Percentiles rank a stretch among this genome's conserved stretches.
Evolutionary conservation across 2,888 invertebrate genomes (phyloP).

Genomic region (Ctenicera cuprea): DNA sequence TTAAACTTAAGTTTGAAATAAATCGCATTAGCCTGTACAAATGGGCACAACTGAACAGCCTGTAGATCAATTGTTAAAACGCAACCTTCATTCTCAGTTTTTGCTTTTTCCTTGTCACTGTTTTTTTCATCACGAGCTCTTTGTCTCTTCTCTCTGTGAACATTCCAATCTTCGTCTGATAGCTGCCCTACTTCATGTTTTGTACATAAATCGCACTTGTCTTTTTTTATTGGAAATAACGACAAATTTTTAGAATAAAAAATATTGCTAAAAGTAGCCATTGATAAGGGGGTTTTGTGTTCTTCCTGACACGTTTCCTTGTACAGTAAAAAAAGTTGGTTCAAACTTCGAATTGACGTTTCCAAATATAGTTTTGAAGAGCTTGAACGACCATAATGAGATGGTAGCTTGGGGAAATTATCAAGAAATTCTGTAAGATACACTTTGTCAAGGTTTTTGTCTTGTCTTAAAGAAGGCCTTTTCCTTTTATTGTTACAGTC

Average conservation of each 20-base stretch:
- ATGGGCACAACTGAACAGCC: constrained; percentile 10
- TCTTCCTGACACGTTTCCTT: constrained; percentile 3
- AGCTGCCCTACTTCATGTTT: constrained; percentile 21
- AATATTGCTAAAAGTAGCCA: neutral
- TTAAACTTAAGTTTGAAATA: constrained; percentile 16
- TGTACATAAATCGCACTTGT: constrained; percentile 29
- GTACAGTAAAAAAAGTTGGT: constrained; percentile 16
- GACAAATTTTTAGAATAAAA: constrained; percentile 22
- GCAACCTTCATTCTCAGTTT: neutral
- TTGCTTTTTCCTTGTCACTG: constrained; percentile 4
- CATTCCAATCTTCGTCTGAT: constrained; percentile 14
- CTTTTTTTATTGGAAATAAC: constrained; percentile 12
- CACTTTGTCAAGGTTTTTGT: neutral
- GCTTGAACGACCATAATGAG: constrained; percentile 22
- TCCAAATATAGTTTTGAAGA: constrained; percentile 24
- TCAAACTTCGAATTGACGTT: too few species aligned
- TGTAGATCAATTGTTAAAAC: constrained; percentile 20
- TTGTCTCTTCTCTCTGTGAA: neutral
- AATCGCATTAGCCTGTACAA: constrained; percentile 2
- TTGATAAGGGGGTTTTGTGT: neutral
- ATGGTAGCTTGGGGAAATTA: constrained; percentile 18
- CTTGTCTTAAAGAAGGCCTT: neutral
- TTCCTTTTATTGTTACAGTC: neutral
- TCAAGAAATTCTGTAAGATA: neutral
- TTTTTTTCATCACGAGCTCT: neutral